Evolutionary conservation across 2,888 invertebrate genomes (phyloP), one percentile per base, ranked within the genome.

Genomic region (Macrophya annulata): DNA sequence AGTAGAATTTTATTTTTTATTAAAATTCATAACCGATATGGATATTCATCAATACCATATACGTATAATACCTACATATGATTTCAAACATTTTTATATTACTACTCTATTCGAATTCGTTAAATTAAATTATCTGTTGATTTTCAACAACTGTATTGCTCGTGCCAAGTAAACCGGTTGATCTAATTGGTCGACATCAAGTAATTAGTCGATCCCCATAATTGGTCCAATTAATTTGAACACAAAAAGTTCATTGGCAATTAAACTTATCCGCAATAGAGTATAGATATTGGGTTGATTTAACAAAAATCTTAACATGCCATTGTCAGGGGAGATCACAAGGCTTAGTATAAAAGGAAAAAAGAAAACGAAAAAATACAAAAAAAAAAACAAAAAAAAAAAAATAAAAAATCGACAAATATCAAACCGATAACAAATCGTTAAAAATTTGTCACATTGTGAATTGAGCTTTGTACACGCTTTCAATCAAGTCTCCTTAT

Each of bases 171-270:
- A 91, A 91, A 91, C 90, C 90, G 86, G 92, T 87, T 89, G 89
- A 91, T 91, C 91, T 92, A 93, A 93, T 93, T 93, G 92, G 91
- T 91, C 89, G 90, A 90, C 90, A 89, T 89, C 89, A 91, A 91
- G 91, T 91, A 92, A 92, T 92, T 92, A 92, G 90, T 90, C 90
- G 89, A 89, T 87, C 88, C 88, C 89, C 90, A 89, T 92, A 93
- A 93, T 93, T 93, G 93, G 92, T 89, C 92, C 93, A 93, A 93
- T 93, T 93, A 93, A 92, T 92, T 90, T 90, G 90, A 90, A 90
- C 90, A 89, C 89, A 92, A 92, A 92, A 91, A 59, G 31, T 90
- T 88, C 89, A 90, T 88, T 89, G 89, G 90, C 91, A 90, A 90
- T 91, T 90, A 59, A 89, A 83, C 2, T 10, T 48, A 12, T 37